Conservation (phyloP, 2,797 vertebrate species). For the Malacoraja senta region DNA sequence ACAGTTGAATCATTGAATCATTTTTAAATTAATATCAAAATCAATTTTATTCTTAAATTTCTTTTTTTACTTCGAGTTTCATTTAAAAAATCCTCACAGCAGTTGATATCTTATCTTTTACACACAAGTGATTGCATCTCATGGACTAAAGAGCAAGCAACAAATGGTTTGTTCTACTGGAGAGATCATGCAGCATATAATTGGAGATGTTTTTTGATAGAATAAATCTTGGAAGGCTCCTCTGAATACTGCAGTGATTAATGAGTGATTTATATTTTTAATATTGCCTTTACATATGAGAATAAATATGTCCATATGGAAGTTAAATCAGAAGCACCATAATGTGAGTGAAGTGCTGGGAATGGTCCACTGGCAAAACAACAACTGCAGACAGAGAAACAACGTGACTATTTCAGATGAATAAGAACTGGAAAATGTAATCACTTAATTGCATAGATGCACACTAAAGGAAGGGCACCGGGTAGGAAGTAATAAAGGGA, state of each 20-base stretch:
- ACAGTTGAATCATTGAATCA: background rate
- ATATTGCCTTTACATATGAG: background rate
- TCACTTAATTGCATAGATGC: too few species aligned
- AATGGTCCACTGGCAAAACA: background rate
- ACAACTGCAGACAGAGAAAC: background rate
- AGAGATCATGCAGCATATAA: background rate
- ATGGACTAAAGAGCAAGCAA: background rate
- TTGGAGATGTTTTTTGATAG: background rate
- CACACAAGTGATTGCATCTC: background rate
- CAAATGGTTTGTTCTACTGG: background rate
- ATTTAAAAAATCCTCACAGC: background rate
- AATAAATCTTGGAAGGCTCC: background rate
- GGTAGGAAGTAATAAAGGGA: too few species aligned
- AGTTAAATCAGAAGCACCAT: background rate
- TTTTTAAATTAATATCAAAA: background rate
- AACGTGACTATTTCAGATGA: background rate
- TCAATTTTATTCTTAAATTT: background rate
- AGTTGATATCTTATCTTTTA: too few species aligned
- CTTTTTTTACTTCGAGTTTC: background rate
- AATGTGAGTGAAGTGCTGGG: background rate
- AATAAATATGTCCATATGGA: background rate
- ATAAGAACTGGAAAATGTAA: too few species aligned
- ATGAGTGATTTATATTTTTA: background rate
- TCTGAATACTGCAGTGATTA: background rate
- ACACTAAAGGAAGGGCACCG: too few species aligned